Percentiles rank a stretch among this genome's conserved stretches.
phyloP scores from a whole-genome alignment of 2,113 vertebrate species.

The Heliornis fulica region DNA sequence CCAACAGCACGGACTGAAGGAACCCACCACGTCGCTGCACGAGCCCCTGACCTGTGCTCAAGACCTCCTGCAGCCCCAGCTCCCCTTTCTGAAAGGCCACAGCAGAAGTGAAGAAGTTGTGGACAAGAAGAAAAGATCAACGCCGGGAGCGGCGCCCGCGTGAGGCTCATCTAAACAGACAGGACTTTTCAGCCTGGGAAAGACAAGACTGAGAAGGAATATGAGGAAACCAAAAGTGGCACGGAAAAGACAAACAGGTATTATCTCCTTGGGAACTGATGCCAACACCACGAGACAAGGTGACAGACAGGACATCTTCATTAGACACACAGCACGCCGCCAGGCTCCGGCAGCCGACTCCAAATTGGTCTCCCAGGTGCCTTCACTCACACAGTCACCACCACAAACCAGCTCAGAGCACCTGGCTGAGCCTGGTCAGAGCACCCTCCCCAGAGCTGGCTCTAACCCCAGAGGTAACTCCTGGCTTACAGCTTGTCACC shows the following conservation, averaged over 20 bases:
- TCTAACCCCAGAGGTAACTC: neutral
- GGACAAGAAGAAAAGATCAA: neutral
- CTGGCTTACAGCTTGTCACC: neutral
- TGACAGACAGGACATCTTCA: neutral
- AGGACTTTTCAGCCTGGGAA: neutral
- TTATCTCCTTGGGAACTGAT: neutral
- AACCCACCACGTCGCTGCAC: rapidly evolving
- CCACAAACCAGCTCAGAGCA: neutral
- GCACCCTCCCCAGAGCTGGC: neutral
- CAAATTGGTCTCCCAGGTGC: neutral
- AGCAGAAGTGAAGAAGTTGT: neutral
- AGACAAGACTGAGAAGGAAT: neutral
- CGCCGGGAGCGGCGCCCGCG: neutral
- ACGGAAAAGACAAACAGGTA: neutral
- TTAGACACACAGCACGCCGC: neutral
- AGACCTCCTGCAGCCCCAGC: neutral
- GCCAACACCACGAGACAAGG: neutral
- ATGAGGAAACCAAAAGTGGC: neutral
- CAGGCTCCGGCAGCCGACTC: neutral
- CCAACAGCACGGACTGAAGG: neutral
- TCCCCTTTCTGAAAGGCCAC: neutral
- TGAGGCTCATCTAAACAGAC: neutral
- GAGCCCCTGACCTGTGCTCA: neutral
- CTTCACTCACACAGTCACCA: neutral
- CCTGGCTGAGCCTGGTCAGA: neutral